Percentiles rank a stretch among this genome's conserved stretches.
These are phyloP conservation scores for Campylorhamphus procurvoides DNA, from an alignment of 2,113 vertebrate genomes.

Conservation along the genomic window DNA sequence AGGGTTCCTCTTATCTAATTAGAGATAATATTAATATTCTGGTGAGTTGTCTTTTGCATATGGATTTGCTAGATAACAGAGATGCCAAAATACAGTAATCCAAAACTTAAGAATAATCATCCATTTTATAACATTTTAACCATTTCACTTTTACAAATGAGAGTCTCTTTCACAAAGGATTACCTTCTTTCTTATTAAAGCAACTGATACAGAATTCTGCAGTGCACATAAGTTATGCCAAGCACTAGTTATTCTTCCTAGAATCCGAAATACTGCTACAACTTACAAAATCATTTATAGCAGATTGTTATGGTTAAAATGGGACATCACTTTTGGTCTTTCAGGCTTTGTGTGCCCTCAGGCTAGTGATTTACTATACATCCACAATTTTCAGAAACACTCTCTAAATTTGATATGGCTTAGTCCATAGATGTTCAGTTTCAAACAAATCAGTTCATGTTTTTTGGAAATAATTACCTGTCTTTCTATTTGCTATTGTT, in stretches of 20 bases:
- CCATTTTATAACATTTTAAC: constrained; percentile 10
- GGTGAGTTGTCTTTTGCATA: background rate
- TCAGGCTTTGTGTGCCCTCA: background rate
- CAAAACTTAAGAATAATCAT: constrained; percentile 45
- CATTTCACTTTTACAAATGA: constrained; percentile 18
- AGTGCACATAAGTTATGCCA: background rate
- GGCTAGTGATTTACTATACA: background rate
- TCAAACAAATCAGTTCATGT: constrained; percentile 13
- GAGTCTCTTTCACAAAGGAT: constrained; percentile 23
- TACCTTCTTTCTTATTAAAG: background rate
- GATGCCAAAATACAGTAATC: background rate
- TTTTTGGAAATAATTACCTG: constrained; percentile 56
- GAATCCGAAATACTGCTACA: background rate
- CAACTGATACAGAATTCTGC: background rate
- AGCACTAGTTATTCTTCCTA: constrained; percentile 2
- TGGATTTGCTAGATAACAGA: constrained; percentile 24
- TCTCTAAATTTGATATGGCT: background rate
- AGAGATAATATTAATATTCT: constrained; percentile 11
- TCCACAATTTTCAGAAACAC: background rate
- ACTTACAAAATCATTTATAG: background rate
- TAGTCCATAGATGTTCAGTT: background rate
- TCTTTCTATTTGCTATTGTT: constrained; percentile 55
- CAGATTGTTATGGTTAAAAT: constrained; percentile 1
- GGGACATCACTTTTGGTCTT: background rate
- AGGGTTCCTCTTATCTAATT: background rate